Percentiles rank a stretch among this genome's conserved stretches.
phyloP scores from a whole-genome alignment of 1,140 invertebrate species.

The Drosophila funebris region DNA sequence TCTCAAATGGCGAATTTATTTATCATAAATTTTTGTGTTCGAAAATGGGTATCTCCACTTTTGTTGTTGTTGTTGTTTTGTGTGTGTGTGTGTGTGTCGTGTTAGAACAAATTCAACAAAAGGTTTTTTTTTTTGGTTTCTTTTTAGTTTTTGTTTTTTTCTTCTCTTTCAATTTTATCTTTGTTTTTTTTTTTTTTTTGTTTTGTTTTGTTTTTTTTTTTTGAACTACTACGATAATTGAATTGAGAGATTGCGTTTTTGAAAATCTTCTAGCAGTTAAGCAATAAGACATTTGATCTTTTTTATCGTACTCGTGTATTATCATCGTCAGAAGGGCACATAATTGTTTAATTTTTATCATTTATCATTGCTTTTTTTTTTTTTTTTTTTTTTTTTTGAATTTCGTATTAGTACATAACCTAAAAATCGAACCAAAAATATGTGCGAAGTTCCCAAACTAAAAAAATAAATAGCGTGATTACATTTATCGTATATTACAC shows the following conservation, averaged over 20 bases:
- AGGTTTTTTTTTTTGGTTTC: slow-evolving; percentile 6
- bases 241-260: slow-evolving; percentile 30
- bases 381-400: background rate
- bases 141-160: background rate
- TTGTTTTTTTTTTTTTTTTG: background rate
- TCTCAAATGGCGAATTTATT: slow-evolving; percentile 42
- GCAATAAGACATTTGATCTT: slow-evolving; percentile 27
- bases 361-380: background rate
- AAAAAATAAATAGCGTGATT: too few relatives aligned
- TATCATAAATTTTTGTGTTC: slow-evolving; percentile 26
- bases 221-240: slow-evolving; percentile 40
- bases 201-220: slow-evolving; percentile 8
- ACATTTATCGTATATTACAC: slow-evolving; percentile 14
- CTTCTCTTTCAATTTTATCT: too few relatives aligned
- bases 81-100: background rate
- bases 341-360: slow-evolving; percentile 22
- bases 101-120: slow-evolving; percentile 42
- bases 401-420: slow-evolving; percentile 34
- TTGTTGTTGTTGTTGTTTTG: background rate
- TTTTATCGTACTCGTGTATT: slow-evolving; percentile 14
- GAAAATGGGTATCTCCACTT: slow-evolving; percentile 19
- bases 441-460: slow-evolving; percentile 6
- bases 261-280: slow-evolving; percentile 25
- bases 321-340: slow-evolving; percentile 43
- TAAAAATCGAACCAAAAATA: slow-evolving; percentile 24